Percentiles rank a stretch among this genome's conserved stretches.
Conservation (phyloP, 2,888 invertebrate species). For the Myathropa florea region DNA sequence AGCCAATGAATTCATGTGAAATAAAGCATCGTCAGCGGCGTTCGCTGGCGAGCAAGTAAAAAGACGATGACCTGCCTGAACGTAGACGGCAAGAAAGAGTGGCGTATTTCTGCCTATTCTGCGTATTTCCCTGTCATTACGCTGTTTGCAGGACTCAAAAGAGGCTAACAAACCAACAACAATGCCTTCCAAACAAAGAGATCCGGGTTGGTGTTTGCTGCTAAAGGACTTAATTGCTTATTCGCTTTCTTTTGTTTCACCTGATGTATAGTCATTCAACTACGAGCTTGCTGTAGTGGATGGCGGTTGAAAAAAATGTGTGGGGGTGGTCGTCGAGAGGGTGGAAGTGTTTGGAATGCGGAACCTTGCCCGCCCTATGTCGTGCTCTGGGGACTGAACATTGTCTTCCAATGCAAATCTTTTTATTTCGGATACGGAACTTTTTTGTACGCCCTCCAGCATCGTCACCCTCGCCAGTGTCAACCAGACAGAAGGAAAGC, state of each 20-base stretch:
- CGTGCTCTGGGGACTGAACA: constrained; percentile 43
- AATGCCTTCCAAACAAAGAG: constrained; percentile 45
- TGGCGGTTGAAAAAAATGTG: neutral
- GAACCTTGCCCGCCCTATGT: constrained; percentile 47
- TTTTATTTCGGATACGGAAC: constrained; percentile 59
- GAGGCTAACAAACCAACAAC: constrained; percentile 64
- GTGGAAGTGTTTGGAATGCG: constrained; percentile 6
- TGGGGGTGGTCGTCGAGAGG: neutral
- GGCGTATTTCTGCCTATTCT: constrained; percentile 40
- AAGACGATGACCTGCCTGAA: constrained; percentile 65
- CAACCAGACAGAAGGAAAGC: neutral
- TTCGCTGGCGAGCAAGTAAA: constrained; percentile 1
- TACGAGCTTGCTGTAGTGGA: neutral
- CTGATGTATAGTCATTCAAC: constrained; percentile 22
- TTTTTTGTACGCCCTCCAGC: neutral
- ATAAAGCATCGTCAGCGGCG: constrained; percentile 23
- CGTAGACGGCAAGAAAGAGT: constrained; percentile 34
- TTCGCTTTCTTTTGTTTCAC: constrained; percentile 62
- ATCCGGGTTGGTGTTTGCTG: constrained; percentile 54
- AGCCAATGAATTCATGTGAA: constrained; percentile 34
- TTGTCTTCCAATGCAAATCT: constrained; percentile 66
- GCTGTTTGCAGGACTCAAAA: constrained; percentile 27
- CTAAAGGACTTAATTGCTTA: constrained; percentile 69
- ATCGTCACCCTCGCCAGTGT: neutral
- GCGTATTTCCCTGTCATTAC: constrained; percentile 31